Evolutionary conservation across 2,888 invertebrate genomes (phyloP), one percentile per base, ranked within the genome.

Genomic region (Penaeus monodon): DNA sequence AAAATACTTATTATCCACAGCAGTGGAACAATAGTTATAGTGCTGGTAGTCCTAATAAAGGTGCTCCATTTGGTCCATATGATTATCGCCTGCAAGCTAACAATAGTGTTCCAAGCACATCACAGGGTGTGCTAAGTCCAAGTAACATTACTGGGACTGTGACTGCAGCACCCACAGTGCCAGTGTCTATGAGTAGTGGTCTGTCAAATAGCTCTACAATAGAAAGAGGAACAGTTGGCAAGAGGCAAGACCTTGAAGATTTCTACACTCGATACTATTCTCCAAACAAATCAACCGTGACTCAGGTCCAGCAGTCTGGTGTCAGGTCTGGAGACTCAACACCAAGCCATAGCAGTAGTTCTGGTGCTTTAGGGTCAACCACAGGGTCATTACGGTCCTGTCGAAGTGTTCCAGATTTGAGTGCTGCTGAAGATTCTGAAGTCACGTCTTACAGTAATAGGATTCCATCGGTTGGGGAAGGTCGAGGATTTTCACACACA

Each of bases 371-470:
- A 24, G 81, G 86, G 14, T 83, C 83, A 7, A 88, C 88, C 33
- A 79, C 24, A n/a, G 88, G 86, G n/a, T 81, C 88, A 3, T 33
- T 89, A 76, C 80, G 89, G 17, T 84, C 88, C 44, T 86, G 89
- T 73, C 84, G 88, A n/a, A 89, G 89, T 85, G 90, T 89, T n/a
- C 90, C 90, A 27, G 90, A 90, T 65, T 85, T 90, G 29, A 90
- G 88, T 29, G 90, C 89, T 20, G 78, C 86, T 1, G 90, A 88
- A 77, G 90, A 90, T 73, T 80, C 79, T 57, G 90, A 90, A 81
- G 90, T 90, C 17, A 84, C 81, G 2, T 74, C 29, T 10, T 79
- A 74, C 27, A 88, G 81, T 66, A 88, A 63, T 81, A 78, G 77
- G 7, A 70, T 78, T 4, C 82, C 77, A 70, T 83, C 83, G 8